Base-by-base conservation (phyloP, 2,888 invertebrate species). In the Monopis laevigella region DNA sequence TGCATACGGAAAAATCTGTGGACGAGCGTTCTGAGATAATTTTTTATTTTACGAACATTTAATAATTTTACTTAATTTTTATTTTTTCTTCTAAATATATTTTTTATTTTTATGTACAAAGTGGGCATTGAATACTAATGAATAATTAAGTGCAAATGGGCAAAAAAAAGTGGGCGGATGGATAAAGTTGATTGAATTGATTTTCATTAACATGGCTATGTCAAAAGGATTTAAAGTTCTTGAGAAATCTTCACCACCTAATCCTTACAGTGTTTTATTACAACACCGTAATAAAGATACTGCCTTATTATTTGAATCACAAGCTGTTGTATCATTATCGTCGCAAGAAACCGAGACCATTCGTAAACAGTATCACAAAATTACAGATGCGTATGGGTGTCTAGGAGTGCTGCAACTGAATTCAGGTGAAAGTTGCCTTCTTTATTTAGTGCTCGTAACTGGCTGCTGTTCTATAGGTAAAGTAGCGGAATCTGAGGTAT, bases 401-500 rank as follows among this genome's bases (percentile, higher is more conserved):
- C 81, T 99, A 42, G 99, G 99, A 32, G 95, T 97, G 2, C 83
- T 99, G 1, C 94, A 95, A 58, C 70, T 94, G 34, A 91, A 92
- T 68, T 88, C 90, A 45, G 92, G 92, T 39, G 93, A 94, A 63
- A 88, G 86, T 58, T 90, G 91, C 26, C 84, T 94, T 41, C 82
- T 94, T 38, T 97, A 95, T 59, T 84, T 99, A 43, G 94, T 98
- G 6, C 85, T 98, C 58, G 92, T 99, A 40, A 97, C 94, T 10
- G 96, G 97, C 24, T 98, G 97, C 69, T 89, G 96, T 53, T 98
- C 98, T 6, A 91, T 98, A 48, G 98, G 98, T 7, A 98, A 98
- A 80, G 89, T 99, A 32, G 90, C 90, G 34, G 96, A 96, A 56
- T 89, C 92, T 0, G 98, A 99, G 82, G 90, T 99, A 45, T 98